Evolutionary conservation across 2,888 invertebrate species (phyloP).

Genomic region (Furcula furcula): DNA sequence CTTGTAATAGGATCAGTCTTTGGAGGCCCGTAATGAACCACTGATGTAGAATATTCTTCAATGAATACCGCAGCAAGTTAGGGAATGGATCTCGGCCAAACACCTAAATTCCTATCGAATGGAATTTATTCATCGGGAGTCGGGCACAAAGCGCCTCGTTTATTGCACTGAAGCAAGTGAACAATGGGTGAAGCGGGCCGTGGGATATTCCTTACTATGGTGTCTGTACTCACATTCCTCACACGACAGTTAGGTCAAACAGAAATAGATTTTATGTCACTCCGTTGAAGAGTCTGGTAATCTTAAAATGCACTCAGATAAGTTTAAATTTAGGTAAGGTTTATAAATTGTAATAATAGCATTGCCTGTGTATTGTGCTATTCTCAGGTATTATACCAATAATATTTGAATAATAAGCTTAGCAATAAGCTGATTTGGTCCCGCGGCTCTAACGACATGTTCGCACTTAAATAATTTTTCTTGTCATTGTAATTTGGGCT

Average conservation of each 20-base stretch:
- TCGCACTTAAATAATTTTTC: too few species aligned
- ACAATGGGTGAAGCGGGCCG: conserved; percentile 12
- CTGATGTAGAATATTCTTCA: background rate
- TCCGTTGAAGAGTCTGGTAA: background rate
- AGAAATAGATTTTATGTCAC: background rate
- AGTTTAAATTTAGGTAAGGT: too few species aligned
- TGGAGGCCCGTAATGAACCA: too few species aligned
- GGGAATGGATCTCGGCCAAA: conserved; percentile 21
- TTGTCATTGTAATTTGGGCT: too few species aligned
- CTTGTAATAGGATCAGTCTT: too few species aligned
- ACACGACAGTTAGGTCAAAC: conserved; percentile 13
- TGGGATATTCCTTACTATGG: conserved; percentile 12
- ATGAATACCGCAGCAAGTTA: background rate
- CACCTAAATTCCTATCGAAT: conserved; percentile 19
- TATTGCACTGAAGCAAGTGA: conserved; percentile 18
- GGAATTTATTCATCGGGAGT: conserved; percentile 24
- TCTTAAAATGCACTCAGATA: background rate
- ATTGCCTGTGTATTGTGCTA: too few species aligned
- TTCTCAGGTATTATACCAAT: too few species aligned
- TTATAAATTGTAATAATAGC: too few species aligned
- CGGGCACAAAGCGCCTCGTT: conserved; percentile 25
- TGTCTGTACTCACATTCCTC: conserved; percentile 20
- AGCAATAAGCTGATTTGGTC: too few species aligned
- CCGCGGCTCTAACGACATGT: too few species aligned
- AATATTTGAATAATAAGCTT: too few species aligned